phyloP scores from a whole-genome alignment of 2,888 invertebrate genomes.

The Dioctria linearis region DNA sequence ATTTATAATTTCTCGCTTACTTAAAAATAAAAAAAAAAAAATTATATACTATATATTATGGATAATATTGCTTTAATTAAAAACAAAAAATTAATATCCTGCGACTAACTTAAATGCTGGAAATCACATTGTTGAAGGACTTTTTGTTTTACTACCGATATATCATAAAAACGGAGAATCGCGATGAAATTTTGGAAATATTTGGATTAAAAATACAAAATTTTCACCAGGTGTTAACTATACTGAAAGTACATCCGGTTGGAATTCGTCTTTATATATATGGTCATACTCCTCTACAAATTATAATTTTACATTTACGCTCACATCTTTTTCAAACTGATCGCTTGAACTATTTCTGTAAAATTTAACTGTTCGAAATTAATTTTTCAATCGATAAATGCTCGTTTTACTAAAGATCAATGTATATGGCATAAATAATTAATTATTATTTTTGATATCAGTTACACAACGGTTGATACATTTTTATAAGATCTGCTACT shows the following conservation, averaged over 20 bases:
- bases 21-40: slow-evolving; percentile 21
- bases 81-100: slow-evolving; percentile 11
- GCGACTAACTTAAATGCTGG: slow-evolving; percentile 50
- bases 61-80: slow-evolving; percentile 21
- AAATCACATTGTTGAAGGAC: slow-evolving; percentile 19
- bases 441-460: slow-evolving; percentile 26
- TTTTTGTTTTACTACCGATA: not conserved
- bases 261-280: slow-evolving; percentile 12
- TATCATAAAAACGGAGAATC: not conserved
- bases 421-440: not conserved
- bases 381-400: not conserved
- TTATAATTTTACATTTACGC: not conserved
- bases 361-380: slow-evolving; percentile 10
- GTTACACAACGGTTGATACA: slow-evolving; percentile 12
- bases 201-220: slow-evolving; percentile 7
- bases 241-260: slow-evolving; percentile 38
- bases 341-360: slow-evolving; percentile 13
- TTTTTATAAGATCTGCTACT: not conserved
- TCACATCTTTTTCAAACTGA: slow-evolving; percentile 16
- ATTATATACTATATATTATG: slow-evolving; percentile 12
- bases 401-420: not conserved
- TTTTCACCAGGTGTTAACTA: slow-evolving; percentile 6
- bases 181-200: not conserved
- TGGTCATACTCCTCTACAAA: slow-evolving; percentile 39
- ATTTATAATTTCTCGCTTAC: slow-evolving; percentile 14